Conservation (phyloP, 2,888 invertebrate species). For the Dexiosoma caninum region DNA sequence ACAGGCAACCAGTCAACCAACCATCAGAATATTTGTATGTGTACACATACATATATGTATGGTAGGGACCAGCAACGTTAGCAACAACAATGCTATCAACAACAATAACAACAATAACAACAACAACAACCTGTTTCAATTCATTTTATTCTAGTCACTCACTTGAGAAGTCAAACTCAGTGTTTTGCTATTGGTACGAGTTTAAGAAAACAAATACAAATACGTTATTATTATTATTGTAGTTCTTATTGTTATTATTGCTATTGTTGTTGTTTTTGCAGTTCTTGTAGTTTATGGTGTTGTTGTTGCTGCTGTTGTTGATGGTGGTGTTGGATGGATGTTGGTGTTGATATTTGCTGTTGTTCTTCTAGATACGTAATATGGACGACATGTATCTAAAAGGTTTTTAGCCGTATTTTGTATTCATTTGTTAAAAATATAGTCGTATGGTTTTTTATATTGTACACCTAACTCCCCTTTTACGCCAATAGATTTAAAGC, state of each 20-base stretch:
- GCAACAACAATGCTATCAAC: conserved; percentile 1
- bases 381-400: too few relatives aligned
- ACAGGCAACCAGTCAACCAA: conserved; percentile 11
- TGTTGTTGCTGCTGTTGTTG: conserved; percentile 6
- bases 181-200: conserved; percentile 34
- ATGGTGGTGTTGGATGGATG: conserved; percentile 12
- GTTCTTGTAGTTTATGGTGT: background rate
- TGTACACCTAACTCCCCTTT: too few relatives aligned
- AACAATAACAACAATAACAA: conserved; percentile 39
- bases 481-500: too few relatives aligned
- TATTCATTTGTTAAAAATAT: conserved; percentile 8
- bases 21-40: conserved; percentile 31
- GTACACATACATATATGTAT: too few relatives aligned
- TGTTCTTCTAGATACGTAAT: conserved; percentile 29
- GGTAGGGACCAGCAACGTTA: conserved; percentile 3
- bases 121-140: conserved; percentile 48
- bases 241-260: background rate
- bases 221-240: background rate
- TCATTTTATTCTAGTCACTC: conserved; percentile 53
- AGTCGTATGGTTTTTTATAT: too few relatives aligned
- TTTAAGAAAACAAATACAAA: conserved; percentile 1
- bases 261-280: background rate
- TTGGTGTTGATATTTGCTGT: conserved; percentile 41
- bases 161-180: conserved; percentile 11
- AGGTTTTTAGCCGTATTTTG: background rate